Conservation (phyloP, 2,113 vertebrate species). For the Forbesichthys papilliferus region DNA sequence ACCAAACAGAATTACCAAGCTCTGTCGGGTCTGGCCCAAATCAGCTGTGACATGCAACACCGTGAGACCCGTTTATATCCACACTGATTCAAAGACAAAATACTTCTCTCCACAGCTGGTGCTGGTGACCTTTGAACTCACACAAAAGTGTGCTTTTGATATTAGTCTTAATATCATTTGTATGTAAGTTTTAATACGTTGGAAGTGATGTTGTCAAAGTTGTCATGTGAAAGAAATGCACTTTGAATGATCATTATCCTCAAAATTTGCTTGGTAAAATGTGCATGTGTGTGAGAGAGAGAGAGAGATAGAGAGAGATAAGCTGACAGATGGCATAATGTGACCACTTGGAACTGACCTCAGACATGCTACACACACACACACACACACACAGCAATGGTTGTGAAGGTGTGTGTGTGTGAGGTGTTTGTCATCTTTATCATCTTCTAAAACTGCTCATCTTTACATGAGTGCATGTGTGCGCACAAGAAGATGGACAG, state of each 20-base stretch:
- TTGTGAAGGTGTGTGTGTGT: conserved; percentile 34
- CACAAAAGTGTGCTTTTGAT: too few species aligned
- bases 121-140: too few species aligned
- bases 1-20: not conserved
- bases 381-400: conserved; percentile 7
- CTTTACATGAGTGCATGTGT: conserved; percentile 1
- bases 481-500: not conserved
- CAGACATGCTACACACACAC: conserved; percentile 7
- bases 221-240: not conserved
- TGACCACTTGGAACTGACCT: conserved; percentile 30
- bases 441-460: conserved; percentile 10
- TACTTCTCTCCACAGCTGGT: not conserved
- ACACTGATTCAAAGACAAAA: not conserved
- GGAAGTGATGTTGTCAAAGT: too few species aligned
- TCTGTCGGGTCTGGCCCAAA: not conserved
- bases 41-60: not conserved
- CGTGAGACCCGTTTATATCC: not conserved
- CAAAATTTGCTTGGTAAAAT: not conserved
- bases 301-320: not conserved
- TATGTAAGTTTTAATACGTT: too few species aligned
- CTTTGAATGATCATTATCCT: not conserved
- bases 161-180: too few species aligned
- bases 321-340: conserved; percentile 21
- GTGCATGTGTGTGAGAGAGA: not conserved
- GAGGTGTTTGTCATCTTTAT: conserved; percentile 13